These are phyloP conservation scores for Cotesia chilonis DNA, from an alignment of 1,140 invertebrate species.

Conservation along the genomic window DNA sequence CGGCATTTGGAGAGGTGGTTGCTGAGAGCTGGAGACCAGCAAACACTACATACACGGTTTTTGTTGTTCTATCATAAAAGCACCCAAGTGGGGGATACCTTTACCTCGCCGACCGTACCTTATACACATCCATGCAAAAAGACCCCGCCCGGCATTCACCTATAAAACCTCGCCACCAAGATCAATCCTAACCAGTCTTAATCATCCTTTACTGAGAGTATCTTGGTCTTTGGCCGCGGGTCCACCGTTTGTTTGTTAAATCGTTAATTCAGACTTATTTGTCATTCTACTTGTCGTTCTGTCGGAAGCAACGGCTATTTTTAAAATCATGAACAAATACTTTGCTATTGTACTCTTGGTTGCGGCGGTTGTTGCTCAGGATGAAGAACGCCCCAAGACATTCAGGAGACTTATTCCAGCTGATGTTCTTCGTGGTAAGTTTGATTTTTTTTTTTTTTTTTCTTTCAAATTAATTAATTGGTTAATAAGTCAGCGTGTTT, in stretches of 20 bases:
- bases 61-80: not conserved
- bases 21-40: no score
- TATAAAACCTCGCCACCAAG: constrained; percentile 60
- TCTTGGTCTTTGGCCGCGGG: constrained; percentile 15
- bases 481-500: not conserved
- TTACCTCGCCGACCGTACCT: constrained; percentile 13
- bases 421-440: constrained; percentile 83
- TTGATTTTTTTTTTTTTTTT: constrained; percentile 21
- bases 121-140: constrained; percentile 36
- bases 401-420: constrained; percentile 84
- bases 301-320: constrained; percentile 24
- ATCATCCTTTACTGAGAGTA: constrained; percentile 26
- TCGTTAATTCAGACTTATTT: not conserved
- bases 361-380: constrained; percentile 67
- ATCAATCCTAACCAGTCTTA: constrained; percentile 61
- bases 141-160: constrained; percentile 54
- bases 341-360: constrained; percentile 62
- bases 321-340: constrained; percentile 57
- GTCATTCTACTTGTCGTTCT: constrained; percentile 22
- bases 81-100: constrained; percentile 40
- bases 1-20: constrained; percentile 16
- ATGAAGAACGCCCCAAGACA: constrained; percentile 71
- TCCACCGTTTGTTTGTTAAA: not conserved
- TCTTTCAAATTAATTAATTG: not conserved
- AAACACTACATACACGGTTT: constrained; percentile 2